phyloP scores from a whole-genome alignment of 2,888 invertebrate genomes.

The Plagodis pulveraria region DNA sequence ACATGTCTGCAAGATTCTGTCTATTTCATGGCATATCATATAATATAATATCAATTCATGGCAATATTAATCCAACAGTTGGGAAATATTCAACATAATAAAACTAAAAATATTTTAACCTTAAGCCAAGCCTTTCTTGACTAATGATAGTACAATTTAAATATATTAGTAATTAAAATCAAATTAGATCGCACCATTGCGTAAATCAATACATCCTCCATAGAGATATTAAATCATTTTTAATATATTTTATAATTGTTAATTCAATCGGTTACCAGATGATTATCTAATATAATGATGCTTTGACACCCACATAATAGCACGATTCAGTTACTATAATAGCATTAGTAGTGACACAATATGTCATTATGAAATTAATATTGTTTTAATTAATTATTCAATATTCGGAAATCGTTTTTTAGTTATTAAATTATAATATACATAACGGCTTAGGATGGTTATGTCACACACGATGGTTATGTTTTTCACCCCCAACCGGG shows the following conservation, averaged over 20 bases:
- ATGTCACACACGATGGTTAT: too few species aligned
- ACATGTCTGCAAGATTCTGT: too few species aligned
- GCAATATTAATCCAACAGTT: too few species aligned
- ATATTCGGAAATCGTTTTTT: neutral
- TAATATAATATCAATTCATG: too few species aligned
- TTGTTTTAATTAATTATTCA: constrained; percentile 20
- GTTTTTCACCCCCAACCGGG: too few species aligned
- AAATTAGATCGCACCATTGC: constrained; percentile 12
- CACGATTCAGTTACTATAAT: constrained; percentile 27
- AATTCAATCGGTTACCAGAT: constrained; percentile 28
- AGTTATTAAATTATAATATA: too few species aligned
- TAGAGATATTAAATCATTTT: constrained; percentile 12
- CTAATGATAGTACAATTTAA: constrained; percentile 7
- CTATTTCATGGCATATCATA: too few species aligned
- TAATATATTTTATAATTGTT: constrained; percentile 12
- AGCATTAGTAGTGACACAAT: constrained; percentile 21
- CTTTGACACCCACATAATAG: constrained; percentile 31
- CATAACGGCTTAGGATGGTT: too few species aligned
- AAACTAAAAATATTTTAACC: neutral
- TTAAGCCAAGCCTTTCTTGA: neutral
- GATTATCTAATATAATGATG: constrained; percentile 29
- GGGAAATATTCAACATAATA: too few species aligned
- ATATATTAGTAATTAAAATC: constrained; percentile 4
- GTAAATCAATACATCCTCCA: constrained; percentile 18
- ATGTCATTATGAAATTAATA: constrained; percentile 26